Evolutionary conservation across 2,113 vertebrate genomes (phyloP).

Genomic region (Aleadryas rufinucha): DNA sequence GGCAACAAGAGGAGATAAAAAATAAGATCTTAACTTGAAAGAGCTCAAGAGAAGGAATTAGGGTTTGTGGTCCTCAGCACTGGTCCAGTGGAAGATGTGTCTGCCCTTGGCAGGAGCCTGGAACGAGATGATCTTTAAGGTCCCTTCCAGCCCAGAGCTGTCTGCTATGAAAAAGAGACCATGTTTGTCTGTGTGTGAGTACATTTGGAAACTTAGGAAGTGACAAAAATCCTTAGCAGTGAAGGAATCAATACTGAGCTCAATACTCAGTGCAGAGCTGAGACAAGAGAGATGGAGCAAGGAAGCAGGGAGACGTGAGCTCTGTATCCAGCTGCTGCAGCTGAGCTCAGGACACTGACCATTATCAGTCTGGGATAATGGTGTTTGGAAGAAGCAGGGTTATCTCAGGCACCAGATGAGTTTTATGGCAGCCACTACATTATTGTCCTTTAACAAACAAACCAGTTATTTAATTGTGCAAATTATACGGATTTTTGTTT

Average conservation of each 20-base stretch:
- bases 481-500: not conserved
- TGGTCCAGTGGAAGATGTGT: not conserved
- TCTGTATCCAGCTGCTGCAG: not conserved
- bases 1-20: not conserved
- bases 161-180: not conserved
- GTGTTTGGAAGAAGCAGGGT: not conserved
- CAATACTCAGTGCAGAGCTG: not conserved
- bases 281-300: not conserved
- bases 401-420: not conserved
- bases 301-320: not conserved
- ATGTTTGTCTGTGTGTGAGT: not conserved
- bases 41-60: not conserved
- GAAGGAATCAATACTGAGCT: not conserved
- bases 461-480: not conserved
- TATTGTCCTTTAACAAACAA: not conserved
- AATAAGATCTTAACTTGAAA: not conserved
- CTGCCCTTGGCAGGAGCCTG: not conserved
- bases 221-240: not conserved
- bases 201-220: not conserved
- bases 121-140: not conserved
- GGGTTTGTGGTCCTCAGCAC: not conserved
- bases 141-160: not conserved
- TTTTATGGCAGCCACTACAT: not conserved
- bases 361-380: rapidly evolving
- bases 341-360: not conserved